Conservation (phyloP, 2,797 vertebrate species). For the Florisuga fusca region DNA sequence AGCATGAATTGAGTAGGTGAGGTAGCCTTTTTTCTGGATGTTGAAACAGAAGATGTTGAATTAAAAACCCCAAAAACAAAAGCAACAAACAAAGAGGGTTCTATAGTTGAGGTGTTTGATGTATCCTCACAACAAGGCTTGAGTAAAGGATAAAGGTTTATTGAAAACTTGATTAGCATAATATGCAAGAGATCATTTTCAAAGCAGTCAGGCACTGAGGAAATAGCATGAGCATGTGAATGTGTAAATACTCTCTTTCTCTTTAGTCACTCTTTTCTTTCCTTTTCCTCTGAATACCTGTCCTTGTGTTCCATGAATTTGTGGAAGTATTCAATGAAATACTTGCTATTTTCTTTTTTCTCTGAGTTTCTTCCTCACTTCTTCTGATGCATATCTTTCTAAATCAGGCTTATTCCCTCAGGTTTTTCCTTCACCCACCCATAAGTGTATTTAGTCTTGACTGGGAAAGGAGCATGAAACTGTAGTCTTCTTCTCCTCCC, state of each 20-base stretch:
- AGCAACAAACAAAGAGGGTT: neutral
- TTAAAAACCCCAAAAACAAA: neutral
- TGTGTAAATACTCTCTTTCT: neutral
- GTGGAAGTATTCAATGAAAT: neutral
- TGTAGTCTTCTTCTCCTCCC: neutral
- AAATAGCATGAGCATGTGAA: neutral
- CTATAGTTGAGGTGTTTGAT: neutral
- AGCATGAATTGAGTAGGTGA: neutral
- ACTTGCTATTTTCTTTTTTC: neutral
- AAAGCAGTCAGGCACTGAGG: neutral
- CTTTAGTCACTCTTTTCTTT: neutral
- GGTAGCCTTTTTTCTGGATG: neutral
- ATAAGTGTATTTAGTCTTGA: neutral
- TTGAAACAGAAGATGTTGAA: neutral
- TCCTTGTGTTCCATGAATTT: neutral
- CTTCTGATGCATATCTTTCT: neutral
- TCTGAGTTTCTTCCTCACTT: neutral
- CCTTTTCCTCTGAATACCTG: neutral
- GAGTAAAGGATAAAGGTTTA: neutral
- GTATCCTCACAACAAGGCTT: neutral
- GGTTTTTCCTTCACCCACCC: rapidly evolving
- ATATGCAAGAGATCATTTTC: neutral
- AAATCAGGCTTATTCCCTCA: neutral
- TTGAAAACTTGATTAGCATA: neutral
- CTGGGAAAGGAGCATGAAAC: neutral